Conservation (phyloP, 2,113 vertebrate species). For the Scophthalmus maximus region DNA sequence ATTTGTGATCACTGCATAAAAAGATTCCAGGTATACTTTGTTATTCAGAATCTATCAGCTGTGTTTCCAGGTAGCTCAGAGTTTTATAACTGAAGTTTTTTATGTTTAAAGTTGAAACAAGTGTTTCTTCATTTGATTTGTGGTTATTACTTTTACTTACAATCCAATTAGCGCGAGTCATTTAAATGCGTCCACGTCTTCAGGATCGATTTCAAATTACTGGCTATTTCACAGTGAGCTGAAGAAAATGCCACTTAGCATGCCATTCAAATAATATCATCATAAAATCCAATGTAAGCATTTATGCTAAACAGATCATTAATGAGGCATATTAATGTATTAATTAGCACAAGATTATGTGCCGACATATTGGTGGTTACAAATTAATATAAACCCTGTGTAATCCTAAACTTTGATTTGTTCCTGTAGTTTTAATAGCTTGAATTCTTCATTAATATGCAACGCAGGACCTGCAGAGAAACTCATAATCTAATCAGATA, state of each 20-base stretch:
- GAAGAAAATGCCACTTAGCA: no score
- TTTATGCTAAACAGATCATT: not conserved
- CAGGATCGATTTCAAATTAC: no score
- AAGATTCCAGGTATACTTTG: not conserved
- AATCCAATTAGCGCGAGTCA: no score
- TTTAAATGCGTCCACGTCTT: no score
- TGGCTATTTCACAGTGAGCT: no score
- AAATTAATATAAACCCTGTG: conserved; percentile 8
- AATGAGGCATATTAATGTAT: not conserved
- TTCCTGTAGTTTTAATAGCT: conserved; percentile 24
- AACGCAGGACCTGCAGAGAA: conserved; percentile 18
- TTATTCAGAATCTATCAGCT: not conserved
- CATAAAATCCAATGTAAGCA: not conserved
- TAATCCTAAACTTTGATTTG: not conserved
- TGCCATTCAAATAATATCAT: not conserved
- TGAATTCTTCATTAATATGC: conserved; percentile 58
- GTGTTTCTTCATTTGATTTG: no score
- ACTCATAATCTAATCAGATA: conserved; percentile 51
- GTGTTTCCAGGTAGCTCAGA: no score
- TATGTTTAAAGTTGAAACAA: no score
- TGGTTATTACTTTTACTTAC: no score
- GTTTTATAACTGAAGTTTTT: no score
- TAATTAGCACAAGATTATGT: not conserved
- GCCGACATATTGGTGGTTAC: conserved; percentile 14
- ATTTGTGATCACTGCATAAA: not conserved